A percentile compares a stretch with the other conserved stretches of the same genome.
Evolutionary conservation across 1,140 invertebrate genomes (phyloP).

Genomic region (Lepidurus arcticus): DNA sequence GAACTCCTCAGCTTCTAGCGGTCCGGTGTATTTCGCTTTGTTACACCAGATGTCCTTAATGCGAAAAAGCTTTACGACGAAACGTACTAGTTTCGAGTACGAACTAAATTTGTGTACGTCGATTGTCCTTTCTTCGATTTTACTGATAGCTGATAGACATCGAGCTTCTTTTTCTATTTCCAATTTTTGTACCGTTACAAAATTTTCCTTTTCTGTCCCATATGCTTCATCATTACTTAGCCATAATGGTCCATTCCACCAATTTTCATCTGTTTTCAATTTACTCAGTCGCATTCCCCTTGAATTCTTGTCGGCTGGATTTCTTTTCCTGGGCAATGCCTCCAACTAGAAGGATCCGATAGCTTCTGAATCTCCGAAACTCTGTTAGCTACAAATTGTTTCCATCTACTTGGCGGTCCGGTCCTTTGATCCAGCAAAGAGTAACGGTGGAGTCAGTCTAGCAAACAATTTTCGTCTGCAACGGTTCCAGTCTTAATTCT

Average conservation of each 20-base stretch:
- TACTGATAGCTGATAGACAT: background rate
- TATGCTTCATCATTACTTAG: background rate
- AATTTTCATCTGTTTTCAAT: constrained; percentile 5
- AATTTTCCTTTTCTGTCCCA: constrained; percentile 19
- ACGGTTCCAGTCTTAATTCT: too few species aligned
- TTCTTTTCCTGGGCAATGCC: constrained; percentile 38
- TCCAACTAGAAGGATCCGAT: constrained; percentile 35
- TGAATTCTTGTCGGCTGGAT: constrained; percentile 40
- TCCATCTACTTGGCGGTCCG: constrained; percentile 39
- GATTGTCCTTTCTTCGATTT: background rate
- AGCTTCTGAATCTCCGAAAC: constrained; percentile 42
- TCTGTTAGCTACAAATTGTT: constrained; percentile 46
- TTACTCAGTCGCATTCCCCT: constrained; percentile 33
- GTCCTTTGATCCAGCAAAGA: constrained; percentile 43
- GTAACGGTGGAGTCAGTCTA: too few species aligned
- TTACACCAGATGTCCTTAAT: background rate
- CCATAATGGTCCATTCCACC: constrained; percentile 35
- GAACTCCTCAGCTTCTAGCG: background rate
- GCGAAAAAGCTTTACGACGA: background rate
- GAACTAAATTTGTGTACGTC: background rate
- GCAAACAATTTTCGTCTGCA: too few species aligned
- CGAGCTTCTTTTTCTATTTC: background rate
- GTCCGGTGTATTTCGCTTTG: background rate
- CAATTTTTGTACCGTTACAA: background rate
- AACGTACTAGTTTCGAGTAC: background rate